These are phyloP conservation scores for Itoplectis maculator DNA, from an alignment of 2,888 invertebrate species.

Conservation along the genomic window DNA sequence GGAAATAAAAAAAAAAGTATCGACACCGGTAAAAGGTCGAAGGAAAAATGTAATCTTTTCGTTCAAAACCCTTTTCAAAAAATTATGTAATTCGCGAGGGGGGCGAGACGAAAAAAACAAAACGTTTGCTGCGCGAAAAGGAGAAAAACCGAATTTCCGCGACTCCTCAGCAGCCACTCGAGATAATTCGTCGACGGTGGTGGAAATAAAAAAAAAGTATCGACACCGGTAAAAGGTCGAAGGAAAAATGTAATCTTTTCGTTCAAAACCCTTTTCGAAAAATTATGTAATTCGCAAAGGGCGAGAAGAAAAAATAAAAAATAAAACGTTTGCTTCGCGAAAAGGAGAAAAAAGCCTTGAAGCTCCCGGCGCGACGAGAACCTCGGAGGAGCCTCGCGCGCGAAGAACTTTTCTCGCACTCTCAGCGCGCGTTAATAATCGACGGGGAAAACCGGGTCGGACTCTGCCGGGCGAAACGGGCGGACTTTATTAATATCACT, in stretches of 20 bases:
- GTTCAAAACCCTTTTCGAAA: not conserved
- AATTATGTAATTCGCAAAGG: too few relatives aligned
- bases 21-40: not conserved
- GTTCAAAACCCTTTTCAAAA: not conserved
- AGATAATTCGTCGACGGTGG: not conserved
- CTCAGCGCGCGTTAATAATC: slow-evolving; percentile 58
- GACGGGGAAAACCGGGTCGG: slow-evolving; percentile 33
- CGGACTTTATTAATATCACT: slow-evolving; percentile 57
- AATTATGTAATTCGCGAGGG: too few relatives aligned
- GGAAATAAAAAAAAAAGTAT: not conserved
- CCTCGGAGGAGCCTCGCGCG: slow-evolving; percentile 42
- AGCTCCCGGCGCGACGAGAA: too few relatives aligned
- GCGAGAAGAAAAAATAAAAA: too few relatives aligned
- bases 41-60: not conserved
- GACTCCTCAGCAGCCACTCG: not conserved
- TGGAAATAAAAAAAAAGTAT: not conserved
- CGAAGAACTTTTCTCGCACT: slow-evolving; percentile 56
- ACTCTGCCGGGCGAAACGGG: slow-evolving; percentile 43
- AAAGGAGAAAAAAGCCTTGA: not conserved
- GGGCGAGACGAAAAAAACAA: too few relatives aligned
- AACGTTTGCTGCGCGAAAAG: too few relatives aligned
- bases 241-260: not conserved
- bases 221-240: not conserved
- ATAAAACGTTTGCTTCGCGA: too few relatives aligned
- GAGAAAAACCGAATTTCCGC: not conserved